These are phyloP conservation scores for Acronicta psi DNA, from an alignment of 2,888 invertebrate species.

Conservation along the genomic window DNA sequence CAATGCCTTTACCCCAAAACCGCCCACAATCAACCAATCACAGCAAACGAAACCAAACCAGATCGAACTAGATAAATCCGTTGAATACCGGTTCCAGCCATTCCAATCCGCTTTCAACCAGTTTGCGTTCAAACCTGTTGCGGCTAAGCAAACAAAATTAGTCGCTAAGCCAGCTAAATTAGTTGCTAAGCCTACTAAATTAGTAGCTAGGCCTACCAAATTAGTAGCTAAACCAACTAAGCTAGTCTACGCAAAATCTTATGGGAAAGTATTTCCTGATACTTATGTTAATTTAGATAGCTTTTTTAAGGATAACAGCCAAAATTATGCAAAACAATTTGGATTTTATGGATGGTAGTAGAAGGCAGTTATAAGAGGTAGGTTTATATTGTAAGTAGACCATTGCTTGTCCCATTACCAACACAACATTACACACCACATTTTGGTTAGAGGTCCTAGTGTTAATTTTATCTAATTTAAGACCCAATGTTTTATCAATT, in stretches of 20 bases:
- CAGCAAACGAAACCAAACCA: conserved; percentile 53
- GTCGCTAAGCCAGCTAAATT: conserved; percentile 45
- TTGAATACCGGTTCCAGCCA: conserved; percentile 50
- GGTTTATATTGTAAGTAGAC: conserved; percentile 45
- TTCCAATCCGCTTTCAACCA: conserved; percentile 46
- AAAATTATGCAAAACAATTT: conserved; percentile 35
- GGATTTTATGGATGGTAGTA: conserved; percentile 61
- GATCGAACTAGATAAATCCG: conserved; percentile 45
- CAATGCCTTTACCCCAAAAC: conserved; percentile 53
- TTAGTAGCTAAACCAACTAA: conserved; percentile 47
- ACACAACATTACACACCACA: conserved; percentile 13
- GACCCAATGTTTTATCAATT: too few relatives aligned
- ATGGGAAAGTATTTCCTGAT: conserved; percentile 59
- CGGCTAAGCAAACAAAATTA: conserved; percentile 44
- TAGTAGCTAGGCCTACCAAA: conserved; percentile 39
- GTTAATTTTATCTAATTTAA: conserved; percentile 7
- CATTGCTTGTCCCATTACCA: conserved; percentile 33
- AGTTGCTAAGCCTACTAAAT: conserved; percentile 41
- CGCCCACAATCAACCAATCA: conserved; percentile 53
- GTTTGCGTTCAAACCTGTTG: conserved; percentile 33
- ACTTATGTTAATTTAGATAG: conserved; percentile 62
- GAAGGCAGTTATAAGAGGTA: conserved; percentile 41
- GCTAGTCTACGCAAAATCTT: conserved; percentile 43
- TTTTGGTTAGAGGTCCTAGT: conserved; percentile 16
- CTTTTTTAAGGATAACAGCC: conserved; percentile 54